Base-by-base conservation (phyloP, 2,888 invertebrate genomes). In the Tenthredo notha region DNA sequence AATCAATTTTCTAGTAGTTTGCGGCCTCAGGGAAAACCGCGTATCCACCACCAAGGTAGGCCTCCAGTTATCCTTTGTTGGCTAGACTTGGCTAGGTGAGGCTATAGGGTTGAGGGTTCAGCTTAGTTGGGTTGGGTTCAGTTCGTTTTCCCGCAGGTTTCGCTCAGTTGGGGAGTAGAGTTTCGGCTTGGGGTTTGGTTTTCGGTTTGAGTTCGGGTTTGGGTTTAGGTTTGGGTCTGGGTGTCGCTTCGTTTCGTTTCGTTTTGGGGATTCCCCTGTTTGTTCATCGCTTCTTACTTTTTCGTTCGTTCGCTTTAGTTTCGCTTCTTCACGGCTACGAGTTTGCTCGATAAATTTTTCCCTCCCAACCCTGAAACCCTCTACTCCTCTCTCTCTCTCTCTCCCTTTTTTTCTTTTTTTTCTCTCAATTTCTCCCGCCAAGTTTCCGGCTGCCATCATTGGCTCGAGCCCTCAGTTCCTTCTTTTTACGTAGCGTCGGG, bases 1-100 rank as follows among this genome's bases (percentile, higher is more conserved):
- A 88, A 91, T 92, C 87, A 91, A 91, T 91, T 91, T 90, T 90
- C 89, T 87, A 92, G 91, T 89, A 91, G 91, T 89, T 90, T 90
- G 92, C 86, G 90, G 92, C 88, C 83, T 85, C 86, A 86, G 86
- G 85, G 88, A 87, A 87, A 89, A 83, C 83, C 83, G 70, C 83
- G 67, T 43, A 83, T 67, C 91, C 89, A 87, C 90, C 87, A 88
- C 91, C 86, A 88, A 91, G 89, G 88, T 88, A 88, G 75, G 83
- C 87, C 86, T 82, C 61, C 47, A 67, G 84, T 78, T 67, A 86
- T 74, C 84, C 77, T 84, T 82, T 72, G 83, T 78, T 70, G 74
- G 84, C 80, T 85, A 85, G 85, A 86, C 85, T 50, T 43, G 72
- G 47, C 61, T 50, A 61, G 40, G 80, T 61, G 40, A 80, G 9